Conservation (phyloP, 2,797 vertebrate species). For the Myotis vivesi region DNA sequence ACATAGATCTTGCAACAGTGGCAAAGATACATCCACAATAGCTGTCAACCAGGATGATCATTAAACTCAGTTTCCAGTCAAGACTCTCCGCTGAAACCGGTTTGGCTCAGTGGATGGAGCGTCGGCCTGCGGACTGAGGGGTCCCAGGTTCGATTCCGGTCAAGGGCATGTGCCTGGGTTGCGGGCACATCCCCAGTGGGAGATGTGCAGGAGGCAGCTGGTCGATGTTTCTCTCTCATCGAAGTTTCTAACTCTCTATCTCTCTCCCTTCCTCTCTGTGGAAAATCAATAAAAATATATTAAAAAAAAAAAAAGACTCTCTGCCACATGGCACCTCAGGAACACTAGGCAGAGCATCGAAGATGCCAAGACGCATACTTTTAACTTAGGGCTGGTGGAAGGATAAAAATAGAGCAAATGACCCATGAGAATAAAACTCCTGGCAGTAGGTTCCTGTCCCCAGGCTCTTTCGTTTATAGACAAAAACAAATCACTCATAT, state of each 20-base stretch:
- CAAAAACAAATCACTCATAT: neutral
- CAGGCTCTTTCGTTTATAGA: neutral
- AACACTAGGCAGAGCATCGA: slow-evolving; percentile 58
- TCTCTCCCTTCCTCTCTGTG: too few species aligned
- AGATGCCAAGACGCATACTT: slow-evolving; percentile 57
- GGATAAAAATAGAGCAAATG: slow-evolving; percentile 49
- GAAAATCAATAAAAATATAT: too few species aligned
- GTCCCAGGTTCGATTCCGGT: too few species aligned
- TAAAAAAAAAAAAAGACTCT: too few species aligned
- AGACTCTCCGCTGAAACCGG: slow-evolving; percentile 50
- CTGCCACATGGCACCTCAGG: slow-evolving; percentile 65
- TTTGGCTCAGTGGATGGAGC: too few species aligned
- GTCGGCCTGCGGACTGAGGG: too few species aligned
- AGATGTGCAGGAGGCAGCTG: too few species aligned
- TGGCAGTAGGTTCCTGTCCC: neutral
- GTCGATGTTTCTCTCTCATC: too few species aligned
- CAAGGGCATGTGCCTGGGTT: too few species aligned
- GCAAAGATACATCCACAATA: slow-evolving; percentile 50
- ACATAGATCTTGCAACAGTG: neutral
- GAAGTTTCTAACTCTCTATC: too few species aligned
- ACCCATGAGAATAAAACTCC: neutral
- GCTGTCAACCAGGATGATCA: slow-evolving; percentile 66
- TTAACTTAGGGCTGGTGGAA: slow-evolving; percentile 51
- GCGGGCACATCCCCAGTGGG: too few species aligned
- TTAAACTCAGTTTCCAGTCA: slow-evolving; percentile 53